Evolutionary conservation across 2,888 invertebrate genomes (phyloP), one percentile per base, ranked within the genome.

Genomic region (Subacronicta megacephala): DNA sequence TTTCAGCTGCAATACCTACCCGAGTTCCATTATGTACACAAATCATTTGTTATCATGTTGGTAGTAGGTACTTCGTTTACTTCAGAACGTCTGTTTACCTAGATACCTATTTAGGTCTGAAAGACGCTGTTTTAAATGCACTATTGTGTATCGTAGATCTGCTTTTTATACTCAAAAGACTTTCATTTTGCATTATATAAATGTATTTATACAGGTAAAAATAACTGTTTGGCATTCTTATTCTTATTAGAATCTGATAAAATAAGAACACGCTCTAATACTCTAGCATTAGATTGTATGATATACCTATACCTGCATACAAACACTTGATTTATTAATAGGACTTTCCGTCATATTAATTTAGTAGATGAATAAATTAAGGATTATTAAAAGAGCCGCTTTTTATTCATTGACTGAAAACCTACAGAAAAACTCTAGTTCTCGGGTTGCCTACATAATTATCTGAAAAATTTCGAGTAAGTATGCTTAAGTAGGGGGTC

Each of bases 1-100:
- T 93, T 93, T 92, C 92, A 92, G 88, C 83, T 87, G 87, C 81
- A 79, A 78, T 78, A 72, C 65, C 54, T 71, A 75, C 66, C 59
- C 54, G 49, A 66, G 42, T 60, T 63, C 69, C 69, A 66, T 65
- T 75, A 76, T 70, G 51, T 75, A 59, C 44, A 49, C 63, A 60
- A 61, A 57, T 50, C 56, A 52, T 62, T 71, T 65, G 76, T 64
- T 75, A 58, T 62, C 47, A 59, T 71, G 57, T 71, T 50, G 57
- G 54, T 60, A 58, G 61, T 53, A 45, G 46, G n/a, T 42, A 43
- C 55, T 63, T 65, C 61, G 47, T 76, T 76, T 53, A 44, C 52
- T 59, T 43, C 53, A 35, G 35, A 33, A 29, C 37, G 29, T 33
- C 16, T 31, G 26, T 40, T 37, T 33, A 23, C 7, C 20, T 36